Evolutionary conservation across 2,888 invertebrate species (phyloP), one percentile per base, ranked within the genome.

Genomic region (Acanthacorydalis orientalis): DNA sequence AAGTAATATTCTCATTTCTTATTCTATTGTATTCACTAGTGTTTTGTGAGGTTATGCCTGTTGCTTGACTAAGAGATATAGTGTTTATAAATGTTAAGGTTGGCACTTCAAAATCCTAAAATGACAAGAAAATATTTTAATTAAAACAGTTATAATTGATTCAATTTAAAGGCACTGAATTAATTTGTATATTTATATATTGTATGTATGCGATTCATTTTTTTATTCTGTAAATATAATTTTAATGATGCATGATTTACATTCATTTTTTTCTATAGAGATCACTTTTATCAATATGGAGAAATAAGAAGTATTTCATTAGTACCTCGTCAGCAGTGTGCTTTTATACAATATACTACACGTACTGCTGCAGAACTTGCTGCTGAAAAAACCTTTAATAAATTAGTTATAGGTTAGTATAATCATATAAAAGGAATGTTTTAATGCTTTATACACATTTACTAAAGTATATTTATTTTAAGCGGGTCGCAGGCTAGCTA

Each of bases 251-350:
- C 11, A 41, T 48, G n/a, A n/a, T n/a, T n/a, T n/a, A n/a, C n/a
- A n/a, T 44, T 14, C 50, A 38, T 48, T 41, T 51, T 31, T 45
- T 48, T 45, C 59, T 61, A 47, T 53, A 81, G 89, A 53, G 93
- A 96, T 60, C 88, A 96, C 60, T 98, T 98, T 67, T 98, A 98
- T 67, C 97, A 98, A 63, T 97, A 87, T 67, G 98, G 98, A 12
- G 98, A 98, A 67, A 93, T 99, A 50, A 79, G 98, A 55, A 85
- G 87, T 1, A 77, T 98, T 15, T 92, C 92, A 9, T 71, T 97
- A 56, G 90, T 97, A 8, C 81, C 85, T 0, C 80, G 91, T 53
- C 95, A 97, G 56, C 89, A 89, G 59, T 97, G 97, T 69, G 93
- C 95, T 1, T 98, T 98, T 63, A 86, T 98, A 2, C 95, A 96